Evolutionary conservation across 2,113 vertebrate species (phyloP).

Genomic region (Syngnathus scovelli): DNA sequence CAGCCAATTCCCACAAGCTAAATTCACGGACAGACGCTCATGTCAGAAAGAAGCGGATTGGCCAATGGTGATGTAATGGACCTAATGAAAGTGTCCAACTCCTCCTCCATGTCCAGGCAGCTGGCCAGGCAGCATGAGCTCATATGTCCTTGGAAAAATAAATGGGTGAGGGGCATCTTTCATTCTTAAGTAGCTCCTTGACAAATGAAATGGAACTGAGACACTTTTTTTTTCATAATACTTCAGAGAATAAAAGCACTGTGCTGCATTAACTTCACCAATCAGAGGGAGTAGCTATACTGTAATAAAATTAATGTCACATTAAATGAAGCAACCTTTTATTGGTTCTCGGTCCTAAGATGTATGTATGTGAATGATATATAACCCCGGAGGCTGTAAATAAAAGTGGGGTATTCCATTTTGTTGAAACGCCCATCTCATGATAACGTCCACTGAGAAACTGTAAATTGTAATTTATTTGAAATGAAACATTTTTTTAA

Average conservation of each 20-base stretch:
- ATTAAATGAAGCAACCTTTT: neutral
- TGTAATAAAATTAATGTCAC: slow-evolving; percentile 1
- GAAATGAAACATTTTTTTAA: neutral
- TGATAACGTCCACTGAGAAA: neutral
- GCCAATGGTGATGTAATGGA: slow-evolving; percentile 62
- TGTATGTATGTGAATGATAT: neutral
- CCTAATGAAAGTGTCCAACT: slow-evolving; percentile 57
- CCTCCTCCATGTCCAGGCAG: slow-evolving; percentile 48
- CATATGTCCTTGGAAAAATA: slow-evolving; percentile 60
- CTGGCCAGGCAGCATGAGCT: slow-evolving; percentile 60
- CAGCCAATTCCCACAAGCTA: slow-evolving; percentile 27
- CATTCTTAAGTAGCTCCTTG: slow-evolving; percentile 54
- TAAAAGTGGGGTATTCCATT: neutral
- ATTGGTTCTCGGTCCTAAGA: neutral
- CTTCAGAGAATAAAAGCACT: slow-evolving; percentile 35
- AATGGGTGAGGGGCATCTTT: slow-evolving; percentile 35
- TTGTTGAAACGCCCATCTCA: neutral
- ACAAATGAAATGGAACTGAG: slow-evolving; percentile 58
- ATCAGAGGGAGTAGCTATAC: neutral
- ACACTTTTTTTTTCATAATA: slow-evolving; percentile 31
- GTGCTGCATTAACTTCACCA: slow-evolving; percentile 18
- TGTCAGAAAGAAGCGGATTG: slow-evolving; percentile 52
- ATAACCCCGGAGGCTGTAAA: neutral
- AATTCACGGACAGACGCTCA: slow-evolving; percentile 13
- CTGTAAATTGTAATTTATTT: neutral